phyloP scores from a whole-genome alignment of 1,140 invertebrate genomes.

The Telenomus remus region DNA sequence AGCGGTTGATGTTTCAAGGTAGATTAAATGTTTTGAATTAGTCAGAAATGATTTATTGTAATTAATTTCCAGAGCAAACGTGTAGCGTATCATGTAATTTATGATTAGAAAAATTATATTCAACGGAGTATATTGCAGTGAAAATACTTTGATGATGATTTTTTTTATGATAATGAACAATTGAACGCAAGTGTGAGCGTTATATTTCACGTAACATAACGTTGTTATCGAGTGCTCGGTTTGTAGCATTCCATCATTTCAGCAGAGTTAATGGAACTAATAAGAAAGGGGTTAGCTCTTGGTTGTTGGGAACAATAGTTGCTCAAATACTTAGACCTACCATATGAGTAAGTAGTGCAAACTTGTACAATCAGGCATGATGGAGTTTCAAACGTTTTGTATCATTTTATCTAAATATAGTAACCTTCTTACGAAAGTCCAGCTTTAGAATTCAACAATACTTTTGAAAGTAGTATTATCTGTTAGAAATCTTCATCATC shows the following conservation, averaged over 20 bases:
- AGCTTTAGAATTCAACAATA: too few species aligned
- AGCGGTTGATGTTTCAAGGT: too few species aligned
- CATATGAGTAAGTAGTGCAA: constrained; percentile 51
- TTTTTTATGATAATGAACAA: too few species aligned
- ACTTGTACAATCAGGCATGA: constrained; percentile 46
- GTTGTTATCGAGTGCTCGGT: constrained; percentile 46
- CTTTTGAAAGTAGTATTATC: too few species aligned
- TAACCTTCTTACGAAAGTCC: constrained; percentile 50
- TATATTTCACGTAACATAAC: constrained; percentile 30
- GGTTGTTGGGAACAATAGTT: constrained; percentile 54
- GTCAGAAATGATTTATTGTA: too few species aligned
- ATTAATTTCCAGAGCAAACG: too few species aligned
- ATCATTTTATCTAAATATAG: constrained; percentile 36
- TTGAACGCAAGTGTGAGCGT: neutral
- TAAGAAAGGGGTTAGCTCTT: constrained; percentile 53
- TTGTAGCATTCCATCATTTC: constrained; percentile 49
- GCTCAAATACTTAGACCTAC: constrained; percentile 49
- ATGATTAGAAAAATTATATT: too few species aligned
- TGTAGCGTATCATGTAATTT: too few species aligned
- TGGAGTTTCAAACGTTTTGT: constrained; percentile 51
- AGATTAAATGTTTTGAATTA: too few species aligned
- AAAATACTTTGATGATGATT: too few species aligned
- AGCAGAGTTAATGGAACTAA: constrained; percentile 52
- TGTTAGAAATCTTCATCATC: too few species aligned
- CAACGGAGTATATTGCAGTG: too few species aligned